These are phyloP conservation scores for Morelia viridis DNA, from an alignment of 2,797 vertebrate genomes.

Conservation along the genomic window DNA sequence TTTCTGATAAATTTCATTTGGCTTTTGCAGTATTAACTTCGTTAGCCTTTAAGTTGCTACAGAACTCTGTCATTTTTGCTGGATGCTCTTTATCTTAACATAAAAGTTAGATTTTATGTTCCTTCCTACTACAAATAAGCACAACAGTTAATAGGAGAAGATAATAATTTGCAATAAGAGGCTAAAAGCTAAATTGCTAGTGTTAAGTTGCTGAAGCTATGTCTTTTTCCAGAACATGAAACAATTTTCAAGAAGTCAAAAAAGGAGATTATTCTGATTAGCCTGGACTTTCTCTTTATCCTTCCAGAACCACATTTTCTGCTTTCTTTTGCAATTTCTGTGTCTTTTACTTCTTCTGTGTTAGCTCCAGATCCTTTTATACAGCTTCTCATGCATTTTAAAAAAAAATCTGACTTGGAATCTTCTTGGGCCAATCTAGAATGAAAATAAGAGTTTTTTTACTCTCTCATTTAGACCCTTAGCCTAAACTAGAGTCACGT, in stretches of 20 bases:
- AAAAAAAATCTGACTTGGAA: neutral
- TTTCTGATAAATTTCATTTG: neutral
- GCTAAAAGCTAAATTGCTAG: neutral
- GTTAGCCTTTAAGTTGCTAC: neutral
- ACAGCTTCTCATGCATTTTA: neutral
- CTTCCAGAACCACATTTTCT: neutral
- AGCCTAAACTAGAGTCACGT: neutral
- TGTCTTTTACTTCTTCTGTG: no score
- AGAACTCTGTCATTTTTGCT: neutral
- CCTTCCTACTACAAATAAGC: neutral
- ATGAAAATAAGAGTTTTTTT: neutral
- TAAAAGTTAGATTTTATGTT: neutral
- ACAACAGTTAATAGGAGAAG: neutral
- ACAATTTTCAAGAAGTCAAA: neutral
- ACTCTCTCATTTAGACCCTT: neutral
- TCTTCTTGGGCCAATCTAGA: neutral
- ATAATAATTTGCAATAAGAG: neutral
- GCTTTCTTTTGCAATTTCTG: neutral
- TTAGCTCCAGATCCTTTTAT: neutral
- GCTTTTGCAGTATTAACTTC: neutral
- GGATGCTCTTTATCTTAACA: neutral
- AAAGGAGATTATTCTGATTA: neutral
- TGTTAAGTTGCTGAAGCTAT: neutral
- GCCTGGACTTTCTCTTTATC: neutral
- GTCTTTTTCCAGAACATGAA: neutral